Percentiles rank a stretch among this genome's conserved stretches.
phyloP scores from a whole-genome alignment of 2,113 vertebrate species.

The Jaculus jaculus region DNA sequence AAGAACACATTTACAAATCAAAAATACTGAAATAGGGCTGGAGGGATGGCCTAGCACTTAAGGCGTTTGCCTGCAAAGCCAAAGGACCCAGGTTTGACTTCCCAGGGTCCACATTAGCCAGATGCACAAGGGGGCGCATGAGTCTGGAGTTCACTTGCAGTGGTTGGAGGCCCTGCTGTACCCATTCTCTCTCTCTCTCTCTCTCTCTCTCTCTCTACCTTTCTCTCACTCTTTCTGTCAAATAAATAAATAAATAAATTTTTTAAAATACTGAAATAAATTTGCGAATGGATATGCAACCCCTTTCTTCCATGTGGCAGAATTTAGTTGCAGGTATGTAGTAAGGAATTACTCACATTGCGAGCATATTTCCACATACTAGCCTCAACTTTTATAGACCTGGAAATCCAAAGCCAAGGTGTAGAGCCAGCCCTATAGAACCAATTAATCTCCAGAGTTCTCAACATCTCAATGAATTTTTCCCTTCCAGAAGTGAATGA shows the following conservation, averaged over 20 bases:
- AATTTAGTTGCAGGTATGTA: background rate
- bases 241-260: no score
- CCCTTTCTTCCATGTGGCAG: no score
- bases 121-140: no score
- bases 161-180: no score
- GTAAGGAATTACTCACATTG: constrained; percentile 10
- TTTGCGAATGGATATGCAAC: background rate
- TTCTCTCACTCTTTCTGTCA: no score
- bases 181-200: no score
- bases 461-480: background rate
- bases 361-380: background rate
- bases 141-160: no score
- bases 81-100: no score
- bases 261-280: constrained; percentile 35
- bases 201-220: no score
- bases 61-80: no score
- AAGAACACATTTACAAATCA: background rate
- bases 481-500: background rate
- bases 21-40: constrained; percentile 30
- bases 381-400: constrained; percentile 22
- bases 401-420: constrained; percentile 16
- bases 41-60: no score
- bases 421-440: background rate
- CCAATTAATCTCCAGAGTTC: background rate
- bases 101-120: no score